Base-by-base conservation (phyloP, 2,888 invertebrate species). In the Sesamia inferens region DNA sequence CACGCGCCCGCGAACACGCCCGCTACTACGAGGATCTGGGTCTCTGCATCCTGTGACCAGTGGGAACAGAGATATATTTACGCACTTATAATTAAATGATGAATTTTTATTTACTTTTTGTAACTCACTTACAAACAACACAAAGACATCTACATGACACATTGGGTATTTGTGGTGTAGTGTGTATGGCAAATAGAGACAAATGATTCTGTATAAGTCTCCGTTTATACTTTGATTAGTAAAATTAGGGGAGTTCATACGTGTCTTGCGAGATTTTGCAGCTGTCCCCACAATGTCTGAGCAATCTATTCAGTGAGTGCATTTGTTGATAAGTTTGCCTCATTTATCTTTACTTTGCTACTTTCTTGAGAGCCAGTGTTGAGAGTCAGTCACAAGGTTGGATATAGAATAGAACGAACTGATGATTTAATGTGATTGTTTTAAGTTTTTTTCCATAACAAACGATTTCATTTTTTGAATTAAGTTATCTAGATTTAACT, bases 1-100 rank as follows among this genome's bases (percentile, higher is more conserved):
- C 91, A 92, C 57, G 91, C 93, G 59, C 87, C 88, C 62, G 91
- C 87, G 81, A 96, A 90, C 85, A 92, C 93, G 87, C 93, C 92
- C 79, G 91, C 90, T 78, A 93, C 89, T 84, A 95, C 92, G 76
- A 94, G 92, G 72, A 91, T 64, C 63, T 81, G 76, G 22, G 59
- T 65, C 47, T 77, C 78, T 11, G 19, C 44, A 3, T 80, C 73
- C 79, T 80, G 63, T 2, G 24, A 59, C 39, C n/a, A 55, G 51
- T 31, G 6, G 11, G n/a, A n/a, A 65, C 4, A 65, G 6, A 5
- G 8, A 65, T n/a, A 54, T 39, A 8, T 8, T 10, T 31, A 31
- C 31, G 31, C 31, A 19, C 31, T 19, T 19, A 31, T 5, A 11
- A 10, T 31, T 31, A 58, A 31, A 31, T 19, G 5, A 58, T 31